Conservation (phyloP, 2,797 vertebrate species). For the Glossophaga mutica region DNA sequence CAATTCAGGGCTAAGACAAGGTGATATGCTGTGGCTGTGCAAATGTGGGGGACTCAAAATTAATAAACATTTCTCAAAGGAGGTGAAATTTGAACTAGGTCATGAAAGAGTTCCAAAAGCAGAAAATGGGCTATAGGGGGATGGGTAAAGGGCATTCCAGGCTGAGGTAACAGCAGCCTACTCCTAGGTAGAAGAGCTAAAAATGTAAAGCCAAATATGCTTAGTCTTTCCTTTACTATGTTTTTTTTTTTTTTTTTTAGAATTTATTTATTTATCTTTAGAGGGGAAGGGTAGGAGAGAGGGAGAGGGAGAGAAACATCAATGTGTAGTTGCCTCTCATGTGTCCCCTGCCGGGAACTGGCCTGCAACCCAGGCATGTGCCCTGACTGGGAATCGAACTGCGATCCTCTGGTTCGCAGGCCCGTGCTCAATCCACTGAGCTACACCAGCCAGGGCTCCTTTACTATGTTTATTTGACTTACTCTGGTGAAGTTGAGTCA, state of each 20-base stretch:
- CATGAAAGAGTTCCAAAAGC: constrained; percentile 39
- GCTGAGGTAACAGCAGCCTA: constrained; percentile 9
- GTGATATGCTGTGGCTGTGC: not conserved
- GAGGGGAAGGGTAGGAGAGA: no score
- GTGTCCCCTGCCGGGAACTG: no score
- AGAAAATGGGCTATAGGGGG: constrained; percentile 2
- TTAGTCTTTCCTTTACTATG: constrained; percentile 43
- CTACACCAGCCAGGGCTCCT: no score
- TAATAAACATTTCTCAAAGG: constrained; percentile 42
- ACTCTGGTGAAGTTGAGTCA: constrained; percentile 25
- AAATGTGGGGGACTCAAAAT: not conserved
- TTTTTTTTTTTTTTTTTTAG: no score
- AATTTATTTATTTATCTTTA: no score
- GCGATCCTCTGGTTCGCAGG: no score
- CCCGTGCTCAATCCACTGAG: no score
- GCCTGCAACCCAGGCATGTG: no score
- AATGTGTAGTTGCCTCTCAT: no score
- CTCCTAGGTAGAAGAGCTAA: constrained; percentile 24
- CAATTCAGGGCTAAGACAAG: not conserved
- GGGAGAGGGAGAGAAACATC: no score
- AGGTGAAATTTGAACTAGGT: constrained; percentile 44
- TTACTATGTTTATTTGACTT: constrained; percentile 48
- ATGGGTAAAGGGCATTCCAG: constrained; percentile 13
- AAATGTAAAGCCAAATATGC: not conserved
- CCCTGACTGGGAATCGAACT: no score